Base-by-base conservation (phyloP, 2,888 invertebrate species). In the Mechanitis mazaeus region DNA sequence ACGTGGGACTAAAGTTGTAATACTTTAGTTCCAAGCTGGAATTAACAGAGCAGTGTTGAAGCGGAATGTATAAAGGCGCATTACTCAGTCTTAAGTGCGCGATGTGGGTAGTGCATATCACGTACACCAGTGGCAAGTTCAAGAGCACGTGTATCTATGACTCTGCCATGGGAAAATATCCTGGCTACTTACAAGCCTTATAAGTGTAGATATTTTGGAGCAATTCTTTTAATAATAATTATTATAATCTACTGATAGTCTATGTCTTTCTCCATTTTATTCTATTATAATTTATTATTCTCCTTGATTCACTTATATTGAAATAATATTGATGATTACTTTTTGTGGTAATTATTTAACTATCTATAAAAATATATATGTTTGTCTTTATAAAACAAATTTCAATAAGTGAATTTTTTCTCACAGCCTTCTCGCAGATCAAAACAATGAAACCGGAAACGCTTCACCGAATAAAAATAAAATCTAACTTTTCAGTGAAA, bases 101-200 rank as follows among this genome's bases (percentile, higher is more conserved):
- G 50, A 50, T 31, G 50, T 50, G 31, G 31, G 50, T 50, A 50
- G 50, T 50, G 75, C 71, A 73, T 72, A 73, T 72, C 71, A 74
- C 75, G 60, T 62, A 71, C 70, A 69, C 69, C 72, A 73, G 71
- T 75, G 72, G 74, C 76, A 80, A 83, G 83, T 85, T 85, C 80
- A 83, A 82, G 85, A 80, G 77, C 79, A 83, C 72, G 75, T 83
- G 80, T 73, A 82, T 81, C 79, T 9, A 42, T 81, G 75, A 75
- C 72, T 78, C 71, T 73, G 75, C 78, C 82, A 85, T 89, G 89
- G 87, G 88, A 90, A 87, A 85, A 81, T 73, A 75, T 75, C 78
- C 70, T 68, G 71, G 77, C 78, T 87, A 85, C 86, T 84, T 82
- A 77, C 78, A 81, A 75, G 78, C 88, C 87, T 77, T 89, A 85